These are phyloP conservation scores for Trichoplusia ni DNA, from an alignment of 1,140 invertebrate species.

Conservation along the genomic window DNA sequence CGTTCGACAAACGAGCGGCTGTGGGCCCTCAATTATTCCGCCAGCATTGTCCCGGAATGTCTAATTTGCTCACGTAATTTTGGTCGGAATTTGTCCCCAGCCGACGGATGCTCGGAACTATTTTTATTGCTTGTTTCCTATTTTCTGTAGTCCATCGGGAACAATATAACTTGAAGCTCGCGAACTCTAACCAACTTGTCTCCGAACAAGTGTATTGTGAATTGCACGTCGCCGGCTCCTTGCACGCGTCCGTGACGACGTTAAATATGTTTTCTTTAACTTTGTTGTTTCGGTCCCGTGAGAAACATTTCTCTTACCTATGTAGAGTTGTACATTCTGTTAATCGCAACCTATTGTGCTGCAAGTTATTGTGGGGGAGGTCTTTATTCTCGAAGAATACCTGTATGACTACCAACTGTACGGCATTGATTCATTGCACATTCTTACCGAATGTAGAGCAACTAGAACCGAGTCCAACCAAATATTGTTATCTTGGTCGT, in stretches of 20 bases:
- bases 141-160: slow-evolving; percentile 65
- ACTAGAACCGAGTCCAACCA: neutral
- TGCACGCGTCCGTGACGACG: slow-evolving; percentile 36
- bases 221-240: slow-evolving; percentile 63
- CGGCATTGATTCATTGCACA: neutral
- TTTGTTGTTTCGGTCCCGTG: slow-evolving; percentile 39
- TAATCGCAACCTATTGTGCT: slow-evolving; percentile 24
- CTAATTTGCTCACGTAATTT: slow-evolving; percentile 80
- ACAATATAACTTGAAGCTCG: slow-evolving; percentile 68
- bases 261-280: slow-evolving; percentile 42
- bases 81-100: slow-evolving; percentile 71
- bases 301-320: slow-evolving; percentile 29
- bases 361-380: slow-evolving; percentile 2
- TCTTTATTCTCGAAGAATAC: slow-evolving; percentile 8
- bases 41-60: slow-evolving; percentile 74
- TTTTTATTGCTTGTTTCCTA: slow-evolving; percentile 80
- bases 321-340: slow-evolving; percentile 1
- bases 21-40: slow-evolving; percentile 69
- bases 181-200: slow-evolving; percentile 65
- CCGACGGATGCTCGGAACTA: slow-evolving; percentile 70
- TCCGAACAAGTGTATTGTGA: slow-evolving; percentile 67
- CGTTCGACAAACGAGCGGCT: slow-evolving; percentile 54
- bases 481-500: neutral
- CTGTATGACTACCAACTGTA: slow-evolving; percentile 8
- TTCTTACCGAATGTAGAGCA: neutral